Percentiles rank a stretch among this genome's conserved stretches.
Conservation (phyloP, 2,113 vertebrate species). For the Isurus oxyrinchus region DNA sequence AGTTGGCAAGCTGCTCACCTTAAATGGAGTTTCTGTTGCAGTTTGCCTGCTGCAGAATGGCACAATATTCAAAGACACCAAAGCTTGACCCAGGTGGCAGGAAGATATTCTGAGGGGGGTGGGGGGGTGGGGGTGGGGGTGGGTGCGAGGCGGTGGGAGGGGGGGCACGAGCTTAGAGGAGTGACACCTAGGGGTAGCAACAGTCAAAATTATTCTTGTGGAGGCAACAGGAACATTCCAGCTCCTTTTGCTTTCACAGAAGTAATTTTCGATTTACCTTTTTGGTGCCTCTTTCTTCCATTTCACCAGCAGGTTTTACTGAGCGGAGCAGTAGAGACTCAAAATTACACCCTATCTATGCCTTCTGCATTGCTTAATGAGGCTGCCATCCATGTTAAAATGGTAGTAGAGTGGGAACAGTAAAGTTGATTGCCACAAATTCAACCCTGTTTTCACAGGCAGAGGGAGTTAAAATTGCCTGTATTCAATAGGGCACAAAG, state of each 20-base stretch:
- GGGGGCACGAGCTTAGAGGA: too few relatives aligned
- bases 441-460: not conserved
- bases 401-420: not conserved
- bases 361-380: not conserved
- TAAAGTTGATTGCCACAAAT: not conserved
- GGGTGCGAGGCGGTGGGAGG: too few relatives aligned
- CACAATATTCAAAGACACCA: too few relatives aligned
- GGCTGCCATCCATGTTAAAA: not conserved
- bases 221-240: not conserved
- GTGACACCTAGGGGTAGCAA: not conserved
- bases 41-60: too few relatives aligned
- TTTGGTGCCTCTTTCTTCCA: not conserved
- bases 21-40: too few relatives aligned
- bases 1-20: too few relatives aligned
- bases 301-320: not conserved
- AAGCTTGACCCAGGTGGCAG: not conserved
- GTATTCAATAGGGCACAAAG: not conserved
- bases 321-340: not conserved
- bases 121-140: too few relatives aligned
- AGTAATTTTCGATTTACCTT: not conserved
- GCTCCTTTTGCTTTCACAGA: not conserved
- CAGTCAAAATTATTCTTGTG: not conserved
- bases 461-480: not conserved
- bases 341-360: not conserved
- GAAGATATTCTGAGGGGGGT: too few relatives aligned